These are phyloP conservation scores for Ophion ellenae DNA, from an alignment of 2,888 invertebrate genomes.

Conservation along the genomic window DNA sequence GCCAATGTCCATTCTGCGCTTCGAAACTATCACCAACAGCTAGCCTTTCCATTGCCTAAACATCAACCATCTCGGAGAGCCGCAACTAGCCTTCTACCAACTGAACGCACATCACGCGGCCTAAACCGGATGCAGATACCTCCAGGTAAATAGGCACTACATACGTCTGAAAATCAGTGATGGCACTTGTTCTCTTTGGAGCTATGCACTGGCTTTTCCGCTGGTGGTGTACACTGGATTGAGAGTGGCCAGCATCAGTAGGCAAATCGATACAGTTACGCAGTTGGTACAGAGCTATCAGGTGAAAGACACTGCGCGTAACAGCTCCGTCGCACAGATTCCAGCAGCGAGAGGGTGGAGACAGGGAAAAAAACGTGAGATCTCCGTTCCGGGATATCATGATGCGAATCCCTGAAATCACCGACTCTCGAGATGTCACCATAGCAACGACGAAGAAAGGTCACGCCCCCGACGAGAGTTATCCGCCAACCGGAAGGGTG, in stretches of 20 bases:
- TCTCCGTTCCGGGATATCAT: constrained; percentile 28
- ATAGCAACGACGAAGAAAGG: constrained; percentile 74
- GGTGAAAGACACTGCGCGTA: constrained; percentile 44
- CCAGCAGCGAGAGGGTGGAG: constrained; percentile 1
- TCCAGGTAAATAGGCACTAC: no score
- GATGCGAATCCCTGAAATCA: constrained; percentile 57
- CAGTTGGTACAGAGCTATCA: constrained; percentile 21
- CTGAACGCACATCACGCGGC: neutral
- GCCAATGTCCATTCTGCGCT: no score
- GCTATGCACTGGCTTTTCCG: neutral
- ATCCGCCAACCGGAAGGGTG: constrained; percentile 76
- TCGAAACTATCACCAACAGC: no score
- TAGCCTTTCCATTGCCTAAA: no score
- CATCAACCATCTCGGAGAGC: no score
- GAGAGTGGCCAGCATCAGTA: constrained; percentile 7
- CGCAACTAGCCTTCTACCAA: no score
- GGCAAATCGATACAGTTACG: neutral
- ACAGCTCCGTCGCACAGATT: neutral
- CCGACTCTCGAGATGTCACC: constrained; percentile 71
- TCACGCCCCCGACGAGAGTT: constrained; percentile 73
- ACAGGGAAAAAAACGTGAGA: constrained; percentile 31
- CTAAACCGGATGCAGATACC: neutral
- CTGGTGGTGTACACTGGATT: constrained; percentile 29
- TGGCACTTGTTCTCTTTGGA: neutral
- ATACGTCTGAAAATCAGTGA: neutral